Evolutionary conservation across 2,888 invertebrate species (phyloP), one percentile per base, ranked within the genome.

Genomic region (Ichneumoninae sp.): DNA sequence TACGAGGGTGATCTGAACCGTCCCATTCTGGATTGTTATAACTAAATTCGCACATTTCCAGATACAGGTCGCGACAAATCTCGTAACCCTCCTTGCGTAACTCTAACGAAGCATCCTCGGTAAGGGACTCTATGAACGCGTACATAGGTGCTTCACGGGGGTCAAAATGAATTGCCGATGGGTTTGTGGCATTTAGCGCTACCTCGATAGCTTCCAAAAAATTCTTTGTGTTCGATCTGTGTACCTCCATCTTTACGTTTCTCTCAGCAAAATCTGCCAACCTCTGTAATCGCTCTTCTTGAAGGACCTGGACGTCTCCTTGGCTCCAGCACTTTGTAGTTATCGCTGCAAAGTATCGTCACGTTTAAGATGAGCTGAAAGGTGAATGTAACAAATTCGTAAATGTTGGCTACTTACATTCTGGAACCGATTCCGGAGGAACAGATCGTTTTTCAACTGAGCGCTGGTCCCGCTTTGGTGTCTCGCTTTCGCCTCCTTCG

Each of bases 241-340:
- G 26, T 10, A 10, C 1, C 22, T 7, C 54, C 16, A 7, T 54
- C 8, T 1, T 44, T 1, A 1, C 2, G 10, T 1, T 44, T 3
- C 44, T 54, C 1, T 2, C 2, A 54, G 54, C 7, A 8, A 54
- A 54, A 22, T 13, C 60, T 8, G 50, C 44, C 13, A 65, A 22
- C 30, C 81, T 33, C 10, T n/a, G 40, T 54, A 19, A 30, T 6
- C 63, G 81, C 30, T 81, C 75, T 70, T 76, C 7, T 19, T 44
- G 3, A 47, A 76, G 54, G 7, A 57, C n/a, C 3, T 26, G 13
- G 6, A 47, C 71, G 2, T 60, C 54, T 6, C 70, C 63, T 33
- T 60, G 36, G 3, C 60, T 33, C 16, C 4, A 22, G 36, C 78
- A 78, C 2, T 16, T 33, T n/a, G n/a, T 3, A 3, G 33, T 19